phyloP scores from a whole-genome alignment of 1,140 invertebrate genomes.

The Gonioctena quinquepunctata region DNA sequence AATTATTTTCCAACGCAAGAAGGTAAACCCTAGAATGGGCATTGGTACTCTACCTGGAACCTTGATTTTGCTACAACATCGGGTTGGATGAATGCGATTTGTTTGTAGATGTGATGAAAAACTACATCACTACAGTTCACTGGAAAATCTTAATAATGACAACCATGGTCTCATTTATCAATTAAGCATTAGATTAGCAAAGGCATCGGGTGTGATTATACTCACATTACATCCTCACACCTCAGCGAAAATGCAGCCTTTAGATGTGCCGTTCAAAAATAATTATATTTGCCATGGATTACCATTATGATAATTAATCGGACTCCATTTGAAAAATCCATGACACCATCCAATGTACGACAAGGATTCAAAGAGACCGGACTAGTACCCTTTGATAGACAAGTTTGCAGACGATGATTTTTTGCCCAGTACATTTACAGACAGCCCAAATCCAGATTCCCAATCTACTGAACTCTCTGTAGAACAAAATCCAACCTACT shows the following conservation, averaged over 20 bases:
- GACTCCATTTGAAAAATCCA: conserved; percentile 37
- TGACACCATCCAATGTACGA: conserved; percentile 54
- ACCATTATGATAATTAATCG: conserved; percentile 17
- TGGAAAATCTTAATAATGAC: conserved; percentile 52
- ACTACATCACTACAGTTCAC: conserved; percentile 51
- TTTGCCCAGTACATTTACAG: conserved; percentile 38
- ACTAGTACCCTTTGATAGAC: conserved; percentile 56
- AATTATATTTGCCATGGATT: conserved; percentile 45
- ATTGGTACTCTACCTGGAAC: too few species aligned
- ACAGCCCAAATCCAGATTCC: too few species aligned
- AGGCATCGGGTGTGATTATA: too few species aligned
- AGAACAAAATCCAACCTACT: too few species aligned
- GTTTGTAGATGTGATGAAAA: conserved; percentile 55
- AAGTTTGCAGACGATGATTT: conserved; percentile 56
- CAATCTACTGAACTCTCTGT: too few species aligned
- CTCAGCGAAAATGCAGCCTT: conserved; percentile 57
- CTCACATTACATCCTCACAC: conserved; percentile 57
- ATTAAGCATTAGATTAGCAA: too few species aligned
- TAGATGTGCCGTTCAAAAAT: conserved; percentile 57
- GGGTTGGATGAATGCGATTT: conserved; percentile 48
- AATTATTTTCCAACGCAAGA: too few species aligned
- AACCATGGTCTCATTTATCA: too few species aligned
- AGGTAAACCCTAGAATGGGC: too few species aligned
- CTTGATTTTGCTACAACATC: too few species aligned
- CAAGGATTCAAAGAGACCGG: conserved; percentile 55